Base-by-base conservation (phyloP, 2,797 vertebrate species). In the Austrolebias charrua region DNA sequence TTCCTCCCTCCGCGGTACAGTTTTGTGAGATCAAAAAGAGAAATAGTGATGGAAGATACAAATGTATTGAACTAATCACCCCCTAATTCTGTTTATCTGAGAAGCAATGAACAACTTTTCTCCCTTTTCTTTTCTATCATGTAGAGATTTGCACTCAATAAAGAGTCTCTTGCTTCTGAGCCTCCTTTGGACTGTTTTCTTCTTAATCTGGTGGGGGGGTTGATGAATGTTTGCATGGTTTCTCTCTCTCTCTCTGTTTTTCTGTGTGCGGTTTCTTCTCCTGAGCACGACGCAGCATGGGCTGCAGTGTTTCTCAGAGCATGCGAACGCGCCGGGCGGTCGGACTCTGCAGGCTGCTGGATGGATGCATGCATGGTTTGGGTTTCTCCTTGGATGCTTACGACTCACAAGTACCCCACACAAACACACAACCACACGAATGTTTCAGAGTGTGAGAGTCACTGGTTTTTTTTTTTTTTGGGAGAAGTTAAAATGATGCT, bases 131-230 rank as follows among this genome's bases (percentile, higher is more conserved):
- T 88, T 87, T 84, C 78, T 80, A 89, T 83, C 78, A 80, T 91
- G 90, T 90, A 84, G 87, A 92, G 73, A 82, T 86, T 88, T 91
- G 85, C 90, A 86, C 86, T 89, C 53, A 88, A 91, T 91, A 90
- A 91, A 91, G 76, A 83, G 75, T 85, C 80, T 86, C 85, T 82
- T 87, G 84, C 86, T 88, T 86, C 85, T 87, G 63, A 83, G 84
- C 48, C 64, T 76, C 65, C 61, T 86, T 71, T 80, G 60, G 63
- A 73, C 86, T 82, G 66, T 80, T 73, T 90, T 88, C 82, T 88
- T 87, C 73, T 79, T 76, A 63, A 69, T 82, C 80, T 54, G 71
- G 57, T 62, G 55, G 56, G 60, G 72, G 57, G 33, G 33, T 7
- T 55, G 60, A 68, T 73, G 73, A 73, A 53, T 70, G 62, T 74